phyloP scores from a whole-genome alignment of 2,888 invertebrate genomes.

The Linnaemya vulpina region DNA sequence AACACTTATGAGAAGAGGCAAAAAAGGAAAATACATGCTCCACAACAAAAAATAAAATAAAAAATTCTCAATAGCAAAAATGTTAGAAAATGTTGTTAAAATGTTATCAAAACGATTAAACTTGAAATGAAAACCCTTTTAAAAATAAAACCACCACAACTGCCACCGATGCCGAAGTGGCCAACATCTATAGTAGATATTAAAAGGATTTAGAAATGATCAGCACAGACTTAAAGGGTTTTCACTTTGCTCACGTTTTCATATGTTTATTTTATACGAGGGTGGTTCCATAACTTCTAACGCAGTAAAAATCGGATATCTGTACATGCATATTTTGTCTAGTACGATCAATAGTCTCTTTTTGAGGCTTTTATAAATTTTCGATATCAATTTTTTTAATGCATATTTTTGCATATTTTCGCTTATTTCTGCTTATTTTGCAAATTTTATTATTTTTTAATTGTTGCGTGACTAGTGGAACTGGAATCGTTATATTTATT shows the following conservation, averaged over 20 bases:
- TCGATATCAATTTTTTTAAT: no score
- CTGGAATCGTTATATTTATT: no score
- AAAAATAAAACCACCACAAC: conserved; percentile 54
- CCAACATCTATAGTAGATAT: not conserved
- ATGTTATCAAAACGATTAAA: conserved; percentile 71
- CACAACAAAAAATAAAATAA: not conserved
- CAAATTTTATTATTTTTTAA: no score
- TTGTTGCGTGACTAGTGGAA: no score
- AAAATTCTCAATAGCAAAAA: conserved; percentile 67
- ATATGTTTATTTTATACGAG: not conserved
- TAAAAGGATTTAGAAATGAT: conserved; percentile 34
- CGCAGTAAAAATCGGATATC: no score
- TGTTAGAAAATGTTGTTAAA: conserved; percentile 72
- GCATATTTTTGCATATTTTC: no score
- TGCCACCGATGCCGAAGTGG: conserved; percentile 41
- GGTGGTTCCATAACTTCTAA: not conserved
- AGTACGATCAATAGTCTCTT: no score
- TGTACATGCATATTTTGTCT: no score
- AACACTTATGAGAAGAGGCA: conserved; percentile 4
- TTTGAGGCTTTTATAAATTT: no score
- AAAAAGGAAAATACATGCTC: conserved; percentile 32
- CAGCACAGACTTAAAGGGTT: conserved; percentile 56
- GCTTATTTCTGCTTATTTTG: no score
- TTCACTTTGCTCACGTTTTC: not conserved
- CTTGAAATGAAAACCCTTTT: conserved; percentile 70